These are phyloP conservation scores for Sitta carolinensis DNA, from an alignment of 2,797 vertebrate species.

Conservation along the genomic window DNA sequence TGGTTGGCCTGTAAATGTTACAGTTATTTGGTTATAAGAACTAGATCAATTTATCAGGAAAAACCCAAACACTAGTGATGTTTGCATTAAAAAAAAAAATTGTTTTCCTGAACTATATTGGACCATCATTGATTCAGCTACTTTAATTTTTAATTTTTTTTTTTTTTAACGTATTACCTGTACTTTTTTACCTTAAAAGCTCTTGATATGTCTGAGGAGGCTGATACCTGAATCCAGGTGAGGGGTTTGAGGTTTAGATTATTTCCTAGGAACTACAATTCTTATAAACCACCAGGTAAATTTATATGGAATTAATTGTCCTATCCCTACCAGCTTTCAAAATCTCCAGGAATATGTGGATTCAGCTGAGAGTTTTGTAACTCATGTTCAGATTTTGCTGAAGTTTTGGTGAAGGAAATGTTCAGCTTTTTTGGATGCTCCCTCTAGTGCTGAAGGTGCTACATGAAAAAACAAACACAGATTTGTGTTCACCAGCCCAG, in stretches of 20 bases:
- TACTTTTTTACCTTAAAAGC: not conserved
- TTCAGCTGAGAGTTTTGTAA: not conserved
- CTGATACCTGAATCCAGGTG: not conserved
- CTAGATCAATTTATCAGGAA: not conserved
- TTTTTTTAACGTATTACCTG: not conserved
- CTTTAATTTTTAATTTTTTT: not conserved
- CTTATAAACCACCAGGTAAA: not conserved
- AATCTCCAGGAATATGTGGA: fast-evolving
- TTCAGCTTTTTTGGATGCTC: constrained; percentile 14
- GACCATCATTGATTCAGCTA: not conserved
- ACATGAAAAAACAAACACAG: not conserved
- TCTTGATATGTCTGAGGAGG: not conserved
- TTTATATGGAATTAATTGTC: not conserved
- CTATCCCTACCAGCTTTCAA: not conserved
- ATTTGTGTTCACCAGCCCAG: not conserved
- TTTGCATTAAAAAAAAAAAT: not conserved
- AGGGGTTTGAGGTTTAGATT: not conserved
- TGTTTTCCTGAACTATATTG: not conserved
- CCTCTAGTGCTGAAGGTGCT: constrained; percentile 44
- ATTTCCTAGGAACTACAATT: not conserved
- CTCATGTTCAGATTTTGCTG: not conserved
- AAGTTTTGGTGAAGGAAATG: not conserved
- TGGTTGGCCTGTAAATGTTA: not conserved
- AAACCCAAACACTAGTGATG: not conserved
- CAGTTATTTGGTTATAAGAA: not conserved